phyloP scores from a whole-genome alignment of 2,113 vertebrate species.

The Tylochromis polylepis region DNA sequence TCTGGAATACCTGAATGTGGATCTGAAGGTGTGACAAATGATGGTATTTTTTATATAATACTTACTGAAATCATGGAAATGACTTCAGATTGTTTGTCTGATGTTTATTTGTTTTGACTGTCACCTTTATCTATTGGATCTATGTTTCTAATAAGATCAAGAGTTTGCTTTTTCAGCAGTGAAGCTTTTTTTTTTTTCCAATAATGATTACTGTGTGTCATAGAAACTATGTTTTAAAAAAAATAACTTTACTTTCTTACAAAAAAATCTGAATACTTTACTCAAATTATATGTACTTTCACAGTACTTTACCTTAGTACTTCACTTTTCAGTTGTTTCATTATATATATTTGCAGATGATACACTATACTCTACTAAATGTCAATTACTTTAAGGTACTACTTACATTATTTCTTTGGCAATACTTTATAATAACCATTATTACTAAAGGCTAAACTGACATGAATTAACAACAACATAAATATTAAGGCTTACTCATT shows the following conservation, averaged over 20 bases:
- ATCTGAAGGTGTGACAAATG: neutral
- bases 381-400: neutral
- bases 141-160: neutral
- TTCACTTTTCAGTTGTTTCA: neutral
- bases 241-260: neutral
- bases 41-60: neutral
- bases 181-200: neutral
- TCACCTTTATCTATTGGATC: neutral
- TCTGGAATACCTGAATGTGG: neutral
- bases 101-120: neutral
- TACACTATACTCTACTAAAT: neutral
- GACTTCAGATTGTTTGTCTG: neutral
- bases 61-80: neutral
- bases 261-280: neutral
- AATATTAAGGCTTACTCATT: neutral
- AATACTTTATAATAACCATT: neutral
- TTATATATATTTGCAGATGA: neutral
- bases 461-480: neutral
- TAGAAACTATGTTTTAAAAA: neutral
- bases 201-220: neutral
- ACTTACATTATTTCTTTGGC: neutral
- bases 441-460: neutral
- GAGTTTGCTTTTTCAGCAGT: neutral
- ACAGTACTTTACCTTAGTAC: neutral
- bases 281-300: neutral